Evolutionary conservation across 1,140 invertebrate species (phyloP).

Genomic region (Macrobrachium nipponense): DNA sequence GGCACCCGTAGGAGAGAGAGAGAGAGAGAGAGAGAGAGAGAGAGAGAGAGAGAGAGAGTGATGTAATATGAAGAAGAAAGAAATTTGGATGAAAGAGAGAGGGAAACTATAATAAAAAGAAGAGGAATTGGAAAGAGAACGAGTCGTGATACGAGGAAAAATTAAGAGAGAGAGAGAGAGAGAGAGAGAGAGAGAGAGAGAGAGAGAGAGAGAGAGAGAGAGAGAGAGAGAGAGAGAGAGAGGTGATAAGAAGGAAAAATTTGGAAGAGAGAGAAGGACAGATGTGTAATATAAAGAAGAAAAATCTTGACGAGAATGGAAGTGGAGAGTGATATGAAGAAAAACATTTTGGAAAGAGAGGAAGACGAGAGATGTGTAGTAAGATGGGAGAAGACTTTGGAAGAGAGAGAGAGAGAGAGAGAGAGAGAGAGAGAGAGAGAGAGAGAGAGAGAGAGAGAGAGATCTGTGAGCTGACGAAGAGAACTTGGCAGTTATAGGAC

Average conservation of each 20-base stretch:
- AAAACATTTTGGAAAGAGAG: background rate
- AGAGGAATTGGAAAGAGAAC: background rate
- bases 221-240: slow-evolving; percentile 22
- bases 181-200: background rate
- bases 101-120: background rate
- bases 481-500: too few relatives aligned
- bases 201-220: slow-evolving; percentile 14
- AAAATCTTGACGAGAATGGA: background rate
- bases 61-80: background rate
- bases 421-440: slow-evolving; percentile 1
- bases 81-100: background rate
- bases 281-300: background rate
- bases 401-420: background rate
- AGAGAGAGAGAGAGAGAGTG: background rate
- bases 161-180: background rate
- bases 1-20: background rate
- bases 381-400: too few relatives aligned
- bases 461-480: background rate
- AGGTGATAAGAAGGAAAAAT: background rate
- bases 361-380: too few relatives aligned
- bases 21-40: background rate
- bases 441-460: background rate
- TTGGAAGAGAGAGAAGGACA: background rate
- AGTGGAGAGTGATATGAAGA: background rate
- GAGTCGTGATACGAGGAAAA: too few relatives aligned